Percentiles rank a stretch among this genome's conserved stretches.
Conservation (phyloP, 1,140 invertebrate genomes). For the Cydia pomonella region DNA sequence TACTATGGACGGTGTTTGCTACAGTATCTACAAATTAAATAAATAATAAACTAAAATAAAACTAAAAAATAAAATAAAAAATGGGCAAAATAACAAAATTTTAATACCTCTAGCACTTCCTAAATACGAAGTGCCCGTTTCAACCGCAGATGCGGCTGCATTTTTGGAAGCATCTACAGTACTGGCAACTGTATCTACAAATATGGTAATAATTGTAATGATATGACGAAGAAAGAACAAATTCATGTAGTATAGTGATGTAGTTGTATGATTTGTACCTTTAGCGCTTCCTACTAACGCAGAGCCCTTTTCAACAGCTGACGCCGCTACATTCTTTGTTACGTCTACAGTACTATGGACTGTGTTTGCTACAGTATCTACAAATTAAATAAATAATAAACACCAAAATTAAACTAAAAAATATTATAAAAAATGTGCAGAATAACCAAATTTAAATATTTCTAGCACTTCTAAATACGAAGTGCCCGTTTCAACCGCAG, state of each 20-base stretch:
- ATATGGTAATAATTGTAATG: too few relatives aligned
- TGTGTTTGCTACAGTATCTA: conserved; percentile 42
- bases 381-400: conserved; percentile 25
- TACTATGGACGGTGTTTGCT: conserved; percentile 45
- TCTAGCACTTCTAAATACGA: too few relatives aligned
- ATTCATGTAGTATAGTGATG: too few relatives aligned
- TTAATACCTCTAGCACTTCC: conserved; percentile 30
- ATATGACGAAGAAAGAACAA: too few relatives aligned
- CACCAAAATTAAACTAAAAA: too few relatives aligned
- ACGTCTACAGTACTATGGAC: conserved; percentile 54
- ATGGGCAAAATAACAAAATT: conserved; percentile 11
- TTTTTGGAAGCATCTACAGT: conserved; percentile 42
- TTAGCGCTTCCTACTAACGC: conserved; percentile 55
- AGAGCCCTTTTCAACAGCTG: conserved; percentile 56
- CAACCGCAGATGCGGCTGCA: conserved; percentile 36
- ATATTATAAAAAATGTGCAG: too few relatives aligned
- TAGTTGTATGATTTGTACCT: conserved; percentile 41
- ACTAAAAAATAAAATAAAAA: conserved; percentile 25
- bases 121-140: conserved; percentile 34
- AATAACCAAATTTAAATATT: too few relatives aligned
- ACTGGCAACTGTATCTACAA: conserved; percentile 39
- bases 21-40: conserved; percentile 35
- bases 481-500: too few relatives aligned
- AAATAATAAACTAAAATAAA: conserved; percentile 15
- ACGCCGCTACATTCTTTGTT: conserved; percentile 60